phyloP scores from a whole-genome alignment of 2,113 vertebrate species.

The Shinisaurus crocodilurus region DNA sequence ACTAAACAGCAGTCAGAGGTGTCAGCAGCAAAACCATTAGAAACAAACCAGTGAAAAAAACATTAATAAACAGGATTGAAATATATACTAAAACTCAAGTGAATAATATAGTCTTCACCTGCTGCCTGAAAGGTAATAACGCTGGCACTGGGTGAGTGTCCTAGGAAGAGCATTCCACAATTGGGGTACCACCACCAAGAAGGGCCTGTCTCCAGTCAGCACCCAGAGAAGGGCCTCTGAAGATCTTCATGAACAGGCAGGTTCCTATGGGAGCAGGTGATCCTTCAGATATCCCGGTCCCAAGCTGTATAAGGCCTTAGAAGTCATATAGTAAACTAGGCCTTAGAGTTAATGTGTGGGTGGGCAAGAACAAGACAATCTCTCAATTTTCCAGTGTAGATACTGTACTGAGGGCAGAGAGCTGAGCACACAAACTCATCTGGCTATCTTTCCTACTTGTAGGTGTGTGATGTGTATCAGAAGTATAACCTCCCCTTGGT shows the following conservation, averaged over 20 bases:
- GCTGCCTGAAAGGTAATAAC: too few relatives aligned
- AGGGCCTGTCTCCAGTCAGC: neutral
- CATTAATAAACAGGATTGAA: neutral
- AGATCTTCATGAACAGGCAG: neutral
- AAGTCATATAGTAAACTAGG: neutral
- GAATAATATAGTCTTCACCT: neutral
- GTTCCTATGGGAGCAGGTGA: neutral
- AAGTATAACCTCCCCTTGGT: constrained; percentile 87
- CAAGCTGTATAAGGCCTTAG: neutral
- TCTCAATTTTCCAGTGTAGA: neutral
- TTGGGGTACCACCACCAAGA: too few relatives aligned
- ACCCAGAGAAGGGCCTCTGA: too few relatives aligned
- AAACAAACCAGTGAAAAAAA: neutral
- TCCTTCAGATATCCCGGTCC: neutral
- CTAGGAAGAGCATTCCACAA: neutral
- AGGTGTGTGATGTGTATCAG: constrained; percentile 92
- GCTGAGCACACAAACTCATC: neutral
- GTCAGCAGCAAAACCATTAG: neutral
- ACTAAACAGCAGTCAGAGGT: neutral
- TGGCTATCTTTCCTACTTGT: constrained; percentile 46
- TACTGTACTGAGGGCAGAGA: neutral
- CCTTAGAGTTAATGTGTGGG: neutral
- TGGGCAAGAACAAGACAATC: neutral
- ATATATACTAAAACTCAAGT: neutral
- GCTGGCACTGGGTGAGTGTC: too few relatives aligned